Base-by-base conservation (phyloP, 2,113 vertebrate genomes). In the Lucifuga dentata region DNA sequence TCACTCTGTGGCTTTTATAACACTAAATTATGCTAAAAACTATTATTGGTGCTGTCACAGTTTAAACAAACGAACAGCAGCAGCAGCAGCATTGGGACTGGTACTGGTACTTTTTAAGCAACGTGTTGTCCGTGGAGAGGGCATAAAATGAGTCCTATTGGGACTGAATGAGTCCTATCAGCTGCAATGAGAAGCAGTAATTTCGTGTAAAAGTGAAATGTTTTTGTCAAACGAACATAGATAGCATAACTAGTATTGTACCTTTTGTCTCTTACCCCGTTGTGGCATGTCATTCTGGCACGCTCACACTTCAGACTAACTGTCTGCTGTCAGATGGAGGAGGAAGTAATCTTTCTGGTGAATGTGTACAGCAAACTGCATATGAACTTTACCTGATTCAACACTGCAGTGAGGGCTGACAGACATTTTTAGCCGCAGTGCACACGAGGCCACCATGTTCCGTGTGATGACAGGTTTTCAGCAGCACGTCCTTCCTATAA, bases 321-420 rank as follows among this genome's bases (percentile, higher is more conserved):
- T 40, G 48, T 61, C 48, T 52, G n/a, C 26, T 33, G 16, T 77
- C 52, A 29, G 32, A 46, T 29, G 56, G 44, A 44, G 16, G 50
- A 78, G 53, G 81, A 56, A 17, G 74, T 76, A 35, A 76, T 80
- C 76, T 78, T 71, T 71, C 16, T 64, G 24, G 59, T 57, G 57
- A 79, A 75, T 55, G 64, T 44, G 59, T 74, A 61, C 58, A 75
- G 46, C 36, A 68, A 73, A 64, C 48, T 59, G 46, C 38, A 48
- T 56, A 58, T 55, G 35, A 79, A 67, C 48, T 67, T 76, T 8
- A 68, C 51, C 43, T 44, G 24, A 21, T 62, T 53, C 51, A 56
- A 20, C 19, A n/a, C n/a, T 49, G 24, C 50, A 45, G 5, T 72
- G 17, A 71, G 50, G 51, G 64, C 39, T n/a, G 53, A 67, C 33